These are phyloP conservation scores for Drosophila neotestacea DNA, from an alignment of 2,888 invertebrate species.

Conservation along the genomic window DNA sequence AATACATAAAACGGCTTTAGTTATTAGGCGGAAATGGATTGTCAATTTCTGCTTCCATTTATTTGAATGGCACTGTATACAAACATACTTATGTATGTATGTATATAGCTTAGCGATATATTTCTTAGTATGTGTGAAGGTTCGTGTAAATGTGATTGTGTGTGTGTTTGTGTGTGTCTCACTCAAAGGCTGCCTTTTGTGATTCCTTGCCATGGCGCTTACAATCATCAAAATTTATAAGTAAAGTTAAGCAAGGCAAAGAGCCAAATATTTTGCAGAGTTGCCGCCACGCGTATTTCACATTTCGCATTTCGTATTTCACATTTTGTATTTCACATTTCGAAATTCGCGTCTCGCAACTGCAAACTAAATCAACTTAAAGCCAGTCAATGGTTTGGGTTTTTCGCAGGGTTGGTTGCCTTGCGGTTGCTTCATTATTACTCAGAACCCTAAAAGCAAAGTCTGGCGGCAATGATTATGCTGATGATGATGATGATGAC, in stretches of 20 bases:
- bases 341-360: constrained; percentile 39
- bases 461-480: constrained; percentile 36
- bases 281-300: constrained; percentile 13
- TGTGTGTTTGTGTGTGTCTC: constrained; percentile 17
- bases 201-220: constrained; percentile 28
- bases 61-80: constrained; percentile 22
- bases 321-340: constrained; percentile 1
- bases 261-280: constrained; percentile 71
- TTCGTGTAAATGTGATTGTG: neutral
- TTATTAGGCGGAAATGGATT: neutral
- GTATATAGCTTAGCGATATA: neutral
- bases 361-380: constrained; percentile 74
- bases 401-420: constrained; percentile 25
- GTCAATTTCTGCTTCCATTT: constrained; percentile 13
- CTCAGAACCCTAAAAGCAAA: constrained; percentile 47
- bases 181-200: constrained; percentile 44
- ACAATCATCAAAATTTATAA: constrained; percentile 76
- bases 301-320: neutral
- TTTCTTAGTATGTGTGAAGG: constrained; percentile 1
- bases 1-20: too few species aligned
- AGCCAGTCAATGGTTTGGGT: constrained; percentile 51
- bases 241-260: constrained; percentile 70
- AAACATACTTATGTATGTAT: neutral
- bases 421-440: constrained; percentile 74
- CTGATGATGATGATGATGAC: constrained; percentile 18